Evolutionary conservation across 92 coral and sea anemone species (phyloP).

Genomic region (Siderastrea siderea): DNA sequence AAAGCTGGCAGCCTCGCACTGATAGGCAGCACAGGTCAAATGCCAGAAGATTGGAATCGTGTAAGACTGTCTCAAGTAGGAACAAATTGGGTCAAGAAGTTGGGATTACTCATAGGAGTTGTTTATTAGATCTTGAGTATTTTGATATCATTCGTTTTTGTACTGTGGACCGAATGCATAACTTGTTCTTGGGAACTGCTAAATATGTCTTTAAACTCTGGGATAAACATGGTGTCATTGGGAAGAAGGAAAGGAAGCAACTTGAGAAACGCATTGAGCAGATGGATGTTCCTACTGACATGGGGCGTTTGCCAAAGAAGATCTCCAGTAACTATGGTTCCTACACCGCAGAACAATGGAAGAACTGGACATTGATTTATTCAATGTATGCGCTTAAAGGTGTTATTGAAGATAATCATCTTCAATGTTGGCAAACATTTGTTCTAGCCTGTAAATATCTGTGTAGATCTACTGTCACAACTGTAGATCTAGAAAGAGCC

Average conservation of each 20-base stretch:
- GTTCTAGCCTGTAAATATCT: slow-evolving; percentile 61
- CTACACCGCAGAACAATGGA: slow-evolving; percentile 30
- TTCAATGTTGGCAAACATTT: no score
- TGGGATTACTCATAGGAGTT: slow-evolving; percentile 54
- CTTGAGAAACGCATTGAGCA: slow-evolving; percentile 1
- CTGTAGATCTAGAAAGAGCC: slow-evolving; percentile 43
- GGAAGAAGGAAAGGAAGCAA: slow-evolving; percentile 50
- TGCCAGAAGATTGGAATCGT: slow-evolving; percentile 11
- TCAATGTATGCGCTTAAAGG: slow-evolving; percentile 58
- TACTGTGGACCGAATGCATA: slow-evolving; percentile 78
- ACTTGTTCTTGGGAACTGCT: slow-evolving; percentile 70
- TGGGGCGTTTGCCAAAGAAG: slow-evolving; percentile 61
- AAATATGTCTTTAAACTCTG: slow-evolving; percentile 67
- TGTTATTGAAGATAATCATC: slow-evolving; percentile 35
- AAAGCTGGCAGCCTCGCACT: slow-evolving; percentile 51
- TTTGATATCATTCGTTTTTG: slow-evolving; percentile 67
- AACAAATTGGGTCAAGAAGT: slow-evolving; percentile 27
- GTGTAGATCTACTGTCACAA: slow-evolving; percentile 37
- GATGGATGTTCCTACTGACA: slow-evolving; percentile 65
- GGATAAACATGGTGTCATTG: slow-evolving; percentile 29
- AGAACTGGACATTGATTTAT: no score
- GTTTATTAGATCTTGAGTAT: slow-evolving; percentile 65
- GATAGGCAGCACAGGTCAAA: slow-evolving; percentile 49
- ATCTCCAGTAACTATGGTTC: slow-evolving; percentile 70
- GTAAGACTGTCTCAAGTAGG: slow-evolving; percentile 10